phyloP scores from a whole-genome alignment of 1,140 invertebrate genomes.

The Chymomyza costata region DNA sequence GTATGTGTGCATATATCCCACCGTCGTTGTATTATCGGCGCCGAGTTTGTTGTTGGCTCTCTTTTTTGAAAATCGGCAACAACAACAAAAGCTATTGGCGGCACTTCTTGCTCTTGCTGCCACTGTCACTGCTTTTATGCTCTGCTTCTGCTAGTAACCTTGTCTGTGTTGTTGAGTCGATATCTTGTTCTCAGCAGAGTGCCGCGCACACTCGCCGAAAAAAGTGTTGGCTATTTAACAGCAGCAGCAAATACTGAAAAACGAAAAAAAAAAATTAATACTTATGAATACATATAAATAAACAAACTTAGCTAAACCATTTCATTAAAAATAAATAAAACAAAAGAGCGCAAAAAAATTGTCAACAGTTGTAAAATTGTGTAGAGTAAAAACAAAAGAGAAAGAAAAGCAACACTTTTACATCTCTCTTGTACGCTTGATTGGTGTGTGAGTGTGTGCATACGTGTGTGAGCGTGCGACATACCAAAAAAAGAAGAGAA shows the following conservation, averaged over 20 bases:
- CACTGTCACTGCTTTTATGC: constrained; percentile 10
- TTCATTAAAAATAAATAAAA: background rate
- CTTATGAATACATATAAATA: constrained; percentile 1
- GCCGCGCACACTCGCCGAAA: constrained; percentile 31
- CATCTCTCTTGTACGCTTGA: constrained; percentile 26
- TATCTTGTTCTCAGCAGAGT: constrained; percentile 31
- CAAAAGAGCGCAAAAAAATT: constrained; percentile 2
- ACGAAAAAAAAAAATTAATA: constrained; percentile 1
- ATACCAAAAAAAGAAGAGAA: too few relatives aligned
- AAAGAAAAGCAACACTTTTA: constrained; percentile 5
- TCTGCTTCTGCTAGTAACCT: background rate
- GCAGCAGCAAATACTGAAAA: constrained; percentile 9
- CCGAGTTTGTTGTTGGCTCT: constrained; percentile 14
- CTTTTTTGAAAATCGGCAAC: too few relatives aligned
- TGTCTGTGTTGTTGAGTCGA: constrained; percentile 28
- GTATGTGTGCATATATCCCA: constrained; percentile 21
- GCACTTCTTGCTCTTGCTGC: constrained; percentile 27
- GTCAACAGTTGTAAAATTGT: constrained; percentile 14
- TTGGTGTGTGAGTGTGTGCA: too few relatives aligned
- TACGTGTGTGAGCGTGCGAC: constrained; percentile 9
- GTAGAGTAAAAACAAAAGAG: constrained; percentile 6
- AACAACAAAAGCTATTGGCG: constrained; percentile 22
- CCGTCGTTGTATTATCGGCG: constrained; percentile 9
- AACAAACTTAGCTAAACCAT: background rate
- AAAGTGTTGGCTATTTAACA: constrained; percentile 34